These are phyloP conservation scores for Diadromus collaris DNA, from an alignment of 2,888 invertebrate species.

Conservation along the genomic window DNA sequence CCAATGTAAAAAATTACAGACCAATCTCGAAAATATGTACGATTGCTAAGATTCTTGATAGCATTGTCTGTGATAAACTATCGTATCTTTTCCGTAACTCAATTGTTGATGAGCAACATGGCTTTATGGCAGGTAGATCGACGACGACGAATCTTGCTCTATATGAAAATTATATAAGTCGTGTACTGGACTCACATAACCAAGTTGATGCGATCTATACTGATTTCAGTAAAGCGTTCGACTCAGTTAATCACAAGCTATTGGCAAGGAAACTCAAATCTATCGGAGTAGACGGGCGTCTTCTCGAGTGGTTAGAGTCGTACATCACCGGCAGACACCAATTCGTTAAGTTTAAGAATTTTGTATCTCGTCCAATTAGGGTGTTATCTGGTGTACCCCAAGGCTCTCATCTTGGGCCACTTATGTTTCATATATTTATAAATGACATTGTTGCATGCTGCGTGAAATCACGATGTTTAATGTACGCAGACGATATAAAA, in stretches of 20 bases:
- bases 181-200: not conserved
- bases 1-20: not conserved
- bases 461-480: too few species aligned
- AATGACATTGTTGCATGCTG: too few species aligned
- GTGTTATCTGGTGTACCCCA: too few species aligned
- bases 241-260: not conserved
- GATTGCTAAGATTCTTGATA: not conserved
- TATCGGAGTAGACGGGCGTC: too few species aligned
- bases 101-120: not conserved
- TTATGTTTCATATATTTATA: too few species aligned
- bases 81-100: not conserved
- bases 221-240: not conserved
- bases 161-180: not conserved
- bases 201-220: not conserved
- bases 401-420: too few species aligned
- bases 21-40: not conserved
- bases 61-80: not conserved
- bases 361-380: too few species aligned
- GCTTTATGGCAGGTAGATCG: not conserved
- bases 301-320: too few species aligned
- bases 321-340: too few species aligned
- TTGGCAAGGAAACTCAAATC: too few species aligned
- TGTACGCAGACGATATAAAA: too few species aligned
- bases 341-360: too few species aligned
- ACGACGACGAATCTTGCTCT: not conserved